phyloP scores from a whole-genome alignment of 2,113 vertebrate species.

The Baryphthengus martii region DNA sequence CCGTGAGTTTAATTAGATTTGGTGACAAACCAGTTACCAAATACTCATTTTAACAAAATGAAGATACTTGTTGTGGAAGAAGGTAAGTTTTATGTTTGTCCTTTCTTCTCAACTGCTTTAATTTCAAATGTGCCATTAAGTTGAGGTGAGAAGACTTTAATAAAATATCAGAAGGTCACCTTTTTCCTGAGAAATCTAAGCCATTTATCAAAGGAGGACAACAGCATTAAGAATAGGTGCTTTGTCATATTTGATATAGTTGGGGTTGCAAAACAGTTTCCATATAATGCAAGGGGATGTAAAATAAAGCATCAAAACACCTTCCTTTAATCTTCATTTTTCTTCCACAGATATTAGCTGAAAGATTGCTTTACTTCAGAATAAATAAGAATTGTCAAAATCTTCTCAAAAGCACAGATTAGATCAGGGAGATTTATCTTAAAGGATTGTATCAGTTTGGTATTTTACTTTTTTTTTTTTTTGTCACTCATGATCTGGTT shows the following conservation, averaged over 20 bases:
- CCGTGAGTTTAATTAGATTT: not conserved
- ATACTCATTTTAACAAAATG: not conserved
- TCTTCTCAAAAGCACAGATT: not conserved
- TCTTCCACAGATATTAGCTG: not conserved
- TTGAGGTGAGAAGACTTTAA: not conserved
- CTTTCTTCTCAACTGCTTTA: not conserved
- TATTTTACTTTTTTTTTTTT: not conserved
- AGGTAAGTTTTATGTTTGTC: not conserved
- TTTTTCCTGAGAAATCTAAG: not conserved
- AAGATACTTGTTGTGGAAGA: not conserved
- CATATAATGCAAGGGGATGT: not conserved
- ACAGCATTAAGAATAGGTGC: not conserved
- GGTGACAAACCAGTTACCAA: not conserved
- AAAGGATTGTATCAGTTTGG: not conserved
- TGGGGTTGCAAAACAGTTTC: not conserved
- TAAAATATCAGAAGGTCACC: not conserved
- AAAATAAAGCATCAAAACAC: not conserved
- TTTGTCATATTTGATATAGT: not conserved
- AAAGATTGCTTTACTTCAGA: conserved; percentile 11
- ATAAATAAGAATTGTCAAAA: not conserved
- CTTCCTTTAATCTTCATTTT: not conserved
- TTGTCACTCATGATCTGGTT: not conserved
- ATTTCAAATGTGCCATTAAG: not conserved
- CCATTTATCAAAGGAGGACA: not conserved
- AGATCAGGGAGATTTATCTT: not conserved